phyloP scores from a whole-genome alignment of 2,113 vertebrate species.

The Ondatra zibethicus region DNA sequence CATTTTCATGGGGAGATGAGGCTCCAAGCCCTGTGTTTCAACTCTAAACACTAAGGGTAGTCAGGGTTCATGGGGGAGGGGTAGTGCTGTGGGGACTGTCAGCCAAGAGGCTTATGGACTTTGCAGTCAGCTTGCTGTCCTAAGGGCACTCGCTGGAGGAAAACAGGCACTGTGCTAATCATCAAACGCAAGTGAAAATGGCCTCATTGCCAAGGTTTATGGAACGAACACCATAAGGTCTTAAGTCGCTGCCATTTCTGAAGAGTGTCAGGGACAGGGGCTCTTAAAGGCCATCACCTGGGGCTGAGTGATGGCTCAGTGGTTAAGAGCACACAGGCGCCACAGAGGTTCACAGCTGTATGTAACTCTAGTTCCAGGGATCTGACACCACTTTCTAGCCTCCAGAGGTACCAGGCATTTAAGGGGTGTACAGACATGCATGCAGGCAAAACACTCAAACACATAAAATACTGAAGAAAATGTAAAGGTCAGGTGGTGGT shows the following conservation, averaged over 20 bases:
- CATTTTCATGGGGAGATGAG: not conserved
- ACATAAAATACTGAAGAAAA: not conserved
- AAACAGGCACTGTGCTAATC: not conserved
- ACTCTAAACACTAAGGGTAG: not conserved
- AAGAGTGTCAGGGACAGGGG: not conserved
- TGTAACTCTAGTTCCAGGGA: not conserved
- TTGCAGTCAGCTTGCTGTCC: not conserved
- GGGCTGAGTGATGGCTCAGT: not conserved
- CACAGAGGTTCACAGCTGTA: not conserved
- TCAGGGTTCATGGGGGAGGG: rapidly evolving
- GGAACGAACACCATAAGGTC: not conserved
- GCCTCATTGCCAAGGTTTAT: not conserved
- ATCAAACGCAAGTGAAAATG: not conserved
- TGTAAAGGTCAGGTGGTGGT: not conserved
- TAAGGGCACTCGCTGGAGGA: not conserved
- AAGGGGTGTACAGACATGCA: not conserved
- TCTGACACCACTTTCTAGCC: not conserved
- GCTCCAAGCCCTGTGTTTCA: not conserved
- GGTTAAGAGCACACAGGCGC: not conserved
- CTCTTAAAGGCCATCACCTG: not conserved
- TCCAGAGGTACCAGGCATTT: not conserved
- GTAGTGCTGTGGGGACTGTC: rapidly evolving
- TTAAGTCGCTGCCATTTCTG: not conserved
- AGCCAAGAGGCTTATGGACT: slow-evolving; percentile 40
- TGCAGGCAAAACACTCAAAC: not conserved